Base-by-base conservation (phyloP, 2,113 vertebrate genomes). In the Macaca nemestrina region DNA sequence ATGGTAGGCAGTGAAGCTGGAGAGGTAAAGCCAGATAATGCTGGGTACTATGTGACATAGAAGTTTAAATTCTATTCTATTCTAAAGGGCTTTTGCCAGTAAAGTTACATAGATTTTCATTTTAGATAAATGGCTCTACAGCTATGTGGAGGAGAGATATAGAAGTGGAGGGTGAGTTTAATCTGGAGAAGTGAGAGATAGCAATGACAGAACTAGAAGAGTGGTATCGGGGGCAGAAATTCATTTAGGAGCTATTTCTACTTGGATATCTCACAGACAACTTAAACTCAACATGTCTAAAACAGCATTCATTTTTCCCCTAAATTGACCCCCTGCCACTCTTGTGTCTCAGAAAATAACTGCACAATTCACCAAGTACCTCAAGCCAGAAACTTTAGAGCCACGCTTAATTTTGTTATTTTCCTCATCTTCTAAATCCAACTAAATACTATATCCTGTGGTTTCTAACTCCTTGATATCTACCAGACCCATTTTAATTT, bases 381-480 rank as follows among this genome's bases (percentile, higher is more conserved):
- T 90, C 48, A 97, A 97, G 43, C 32, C 64, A 91, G 81, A 93
- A 96, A 87, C 18, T 84, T 55, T 20, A 55, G 25, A 85, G 55
- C 35, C 57, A 78, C 22, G 2, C 84, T 89, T 79, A 27, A 68
- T 93, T 95, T 80, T 93, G 40, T 48, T 89, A 86, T 50, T 89
- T 97, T 84, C n/a, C 27, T 96, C 84, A 88, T 83, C 50, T 81
- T 73, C 25, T 81, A 43, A 38, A 90, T 91, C 22, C 61, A 96
- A 50, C 55, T 95, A 92, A 82, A 76, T 88, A 79, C 8, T 50
- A 43, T 55, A 76, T 45, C 61, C 78, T 89, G 16, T 94, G 82
- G 35, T 35, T 92, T 92, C 82, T 93, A 95, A 89, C 23, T 75
- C 76, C 59, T 78, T 86, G 30, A 48, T 90, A 75, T 61, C 52